Evolutionary conservation across 1,140 invertebrate species (phyloP).

Genomic region (Zaprionus vittiger): DNA sequence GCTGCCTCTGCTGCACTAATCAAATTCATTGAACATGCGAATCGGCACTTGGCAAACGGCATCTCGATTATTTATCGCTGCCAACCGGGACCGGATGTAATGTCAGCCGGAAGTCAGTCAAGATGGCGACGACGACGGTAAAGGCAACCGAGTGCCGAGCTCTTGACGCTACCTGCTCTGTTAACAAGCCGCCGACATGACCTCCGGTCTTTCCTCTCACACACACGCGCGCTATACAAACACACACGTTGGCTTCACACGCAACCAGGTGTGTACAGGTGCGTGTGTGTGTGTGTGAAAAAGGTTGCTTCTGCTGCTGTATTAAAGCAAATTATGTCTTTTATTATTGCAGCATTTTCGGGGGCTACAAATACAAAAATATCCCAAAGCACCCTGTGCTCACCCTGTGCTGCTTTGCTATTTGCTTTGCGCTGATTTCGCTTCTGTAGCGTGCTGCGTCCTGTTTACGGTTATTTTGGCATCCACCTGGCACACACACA

Average conservation of each 20-base stretch:
- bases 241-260: constrained; percentile 5
- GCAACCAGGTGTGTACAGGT: neutral
- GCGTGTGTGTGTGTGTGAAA: constrained; percentile 39
- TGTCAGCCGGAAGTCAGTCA: constrained; percentile 69
- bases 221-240: neutral
- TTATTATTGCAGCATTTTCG: constrained; percentile 54
- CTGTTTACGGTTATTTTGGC: constrained; percentile 21
- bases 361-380: constrained; percentile 31
- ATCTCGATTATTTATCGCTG: constrained; percentile 61
- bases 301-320: constrained; percentile 32
- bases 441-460: constrained; percentile 9
- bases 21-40: constrained; percentile 70
- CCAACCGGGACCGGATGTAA: constrained; percentile 63
- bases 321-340: constrained; percentile 69
- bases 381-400: constrained; percentile 38
- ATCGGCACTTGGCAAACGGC: constrained; percentile 61
- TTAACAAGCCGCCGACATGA: constrained; percentile 64
- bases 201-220: constrained; percentile 33
- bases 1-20: constrained; percentile 45
- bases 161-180: constrained; percentile 35
- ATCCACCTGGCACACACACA: constrained; percentile 10
- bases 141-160: constrained; percentile 18
- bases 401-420: constrained; percentile 15
- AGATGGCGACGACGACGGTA: constrained; percentile 46
- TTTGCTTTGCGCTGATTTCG: constrained; percentile 33